Conservation (phyloP, 2,113 vertebrate genomes). For the Romanogobio albipinnatus region DNA sequence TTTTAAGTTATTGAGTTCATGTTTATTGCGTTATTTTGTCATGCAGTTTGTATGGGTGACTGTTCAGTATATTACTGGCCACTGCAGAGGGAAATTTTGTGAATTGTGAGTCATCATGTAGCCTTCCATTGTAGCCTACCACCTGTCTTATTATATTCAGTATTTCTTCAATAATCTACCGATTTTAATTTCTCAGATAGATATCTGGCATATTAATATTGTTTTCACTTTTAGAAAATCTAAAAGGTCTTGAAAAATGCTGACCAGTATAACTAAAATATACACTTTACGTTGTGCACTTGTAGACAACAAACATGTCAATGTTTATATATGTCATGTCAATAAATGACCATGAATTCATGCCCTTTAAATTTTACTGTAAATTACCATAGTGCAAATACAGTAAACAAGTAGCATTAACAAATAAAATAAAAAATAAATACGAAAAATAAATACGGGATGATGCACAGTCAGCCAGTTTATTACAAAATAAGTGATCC, state of each 20-base stretch:
- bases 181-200: not conserved
- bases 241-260: not conserved
- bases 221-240: not conserved
- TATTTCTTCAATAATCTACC: not conserved
- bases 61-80: not conserved
- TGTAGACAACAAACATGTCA: not conserved
- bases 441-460: too few relatives aligned
- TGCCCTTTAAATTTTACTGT: not conserved
- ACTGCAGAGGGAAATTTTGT: not conserved
- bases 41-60: not conserved
- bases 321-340: too few relatives aligned
- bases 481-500: not conserved
- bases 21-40: slow-evolving; percentile 10
- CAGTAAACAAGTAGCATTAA: not conserved
- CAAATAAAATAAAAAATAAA: too few relatives aligned
- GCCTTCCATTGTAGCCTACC: not conserved
- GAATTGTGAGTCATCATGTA: not conserved
- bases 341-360: not conserved
- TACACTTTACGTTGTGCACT: not conserved
- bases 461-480: too few relatives aligned
- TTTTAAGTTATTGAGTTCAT: not conserved
- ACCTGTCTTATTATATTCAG: not conserved
- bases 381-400: not conserved
- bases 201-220: not conserved
- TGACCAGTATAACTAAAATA: not conserved